Evolutionary conservation across 2,888 invertebrate species (phyloP), one percentile per base, ranked within the genome.

Genomic region (Bimastos eiseni): DNA sequence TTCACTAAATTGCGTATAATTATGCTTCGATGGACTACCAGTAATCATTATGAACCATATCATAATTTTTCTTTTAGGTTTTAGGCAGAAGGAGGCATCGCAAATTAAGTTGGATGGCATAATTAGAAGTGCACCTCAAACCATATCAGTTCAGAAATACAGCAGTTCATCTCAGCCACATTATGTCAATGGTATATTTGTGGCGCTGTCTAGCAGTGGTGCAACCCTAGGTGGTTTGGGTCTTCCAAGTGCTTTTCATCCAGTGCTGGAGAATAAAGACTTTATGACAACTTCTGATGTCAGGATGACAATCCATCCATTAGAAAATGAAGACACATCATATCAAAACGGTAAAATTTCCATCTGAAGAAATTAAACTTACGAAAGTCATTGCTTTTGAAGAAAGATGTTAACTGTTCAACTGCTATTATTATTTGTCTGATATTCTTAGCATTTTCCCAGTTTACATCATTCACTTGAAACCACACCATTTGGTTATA

Each of bases 131-230:
- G 17, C 70, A 70, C 70, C 70, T 70, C 70, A 30, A n/a, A n/a
- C 70, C 30, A 70, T 70, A 70, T n/a, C 70, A 17, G 70, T 70
- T 70, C 30, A 70, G 30, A 49, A 49, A 24, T 24, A 19, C 21
- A 70, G n/a, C 70, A 70, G 70, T n/a, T 70, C 70, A 70, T 30
- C n/a, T 30, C 70, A 11, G 70, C n/a, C 70, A 17, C 70, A 70
- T 70, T 70, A 70, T 70, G 70, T 70, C 11, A 70, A n/a, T 70
- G 70, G 70, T 11, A 70, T n/a, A 11, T 70, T 70, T 70, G 70
- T 70, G 70, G 70, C n/a, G n/a, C 70, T 70, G 70, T 30, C 70
- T n/a, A 70, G n/a, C 70, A 70, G 70, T 70, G 70, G 70, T 70
- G 11, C n/a, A 6, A n/a, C 70, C n/a, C 30, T 70, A 8, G 70